A percentile compares a stretch with the other conserved stretches of the same genome.
These are phyloP conservation scores for Gnathonemus echidnorhynchus DNA, from an alignment of 2,113 vertebrate species.

Conservation along the genomic window DNA sequence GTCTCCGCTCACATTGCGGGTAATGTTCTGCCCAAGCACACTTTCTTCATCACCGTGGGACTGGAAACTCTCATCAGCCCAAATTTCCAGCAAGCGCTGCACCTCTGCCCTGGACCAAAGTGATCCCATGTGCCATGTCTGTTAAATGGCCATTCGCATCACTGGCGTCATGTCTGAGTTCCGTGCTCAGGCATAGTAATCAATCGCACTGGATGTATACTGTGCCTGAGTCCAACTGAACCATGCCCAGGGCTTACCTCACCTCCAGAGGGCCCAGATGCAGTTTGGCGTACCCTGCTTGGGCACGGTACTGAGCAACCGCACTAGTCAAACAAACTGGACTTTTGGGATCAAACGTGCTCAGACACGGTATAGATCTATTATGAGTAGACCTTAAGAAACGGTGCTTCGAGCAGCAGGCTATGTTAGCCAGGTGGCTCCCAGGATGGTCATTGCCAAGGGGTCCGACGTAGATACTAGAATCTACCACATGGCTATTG, in stretches of 20 bases:
- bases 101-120: not conserved
- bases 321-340: not conserved
- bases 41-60: not conserved
- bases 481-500: not conserved
- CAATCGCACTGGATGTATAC: not conserved
- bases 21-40: not conserved
- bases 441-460: not conserved
- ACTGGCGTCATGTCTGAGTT: not conserved
- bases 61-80: not conserved
- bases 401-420: not conserved
- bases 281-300: not conserved
- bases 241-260: not conserved
- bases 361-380: not conserved
- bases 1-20: not conserved
- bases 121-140: not conserved
- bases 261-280: not conserved
- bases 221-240: not conserved
- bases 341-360: not conserved
- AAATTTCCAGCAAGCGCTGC: not conserved
- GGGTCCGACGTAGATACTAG: not conserved
- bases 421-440: not conserved
- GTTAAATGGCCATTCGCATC: not conserved
- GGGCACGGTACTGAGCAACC: not conserved
- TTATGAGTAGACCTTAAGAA: not conserved
- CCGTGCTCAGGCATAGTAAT: not conserved